Base-by-base conservation (phyloP, 2,113 vertebrate genomes). In the Delphinapterus leucas region DNA sequence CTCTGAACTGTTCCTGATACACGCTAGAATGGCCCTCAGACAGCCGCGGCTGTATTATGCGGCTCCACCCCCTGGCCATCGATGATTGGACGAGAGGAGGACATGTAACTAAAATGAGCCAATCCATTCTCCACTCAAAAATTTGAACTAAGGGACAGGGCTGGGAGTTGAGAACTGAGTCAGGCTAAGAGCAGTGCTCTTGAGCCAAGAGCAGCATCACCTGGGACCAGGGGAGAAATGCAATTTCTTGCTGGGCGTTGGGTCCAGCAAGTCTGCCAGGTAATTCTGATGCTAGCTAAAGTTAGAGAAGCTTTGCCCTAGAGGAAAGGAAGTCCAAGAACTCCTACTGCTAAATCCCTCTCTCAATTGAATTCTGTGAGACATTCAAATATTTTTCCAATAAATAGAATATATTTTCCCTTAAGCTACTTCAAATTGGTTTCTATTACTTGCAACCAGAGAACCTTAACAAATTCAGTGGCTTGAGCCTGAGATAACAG, bases 391-490 rank as follows among this genome's bases (percentile, higher is more conserved):
- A 79, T 88, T 82, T 94, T 94, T 94, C 83, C 47, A 91, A 80
- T 95, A 90, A 83, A 87, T 87, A 88, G 94, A 93, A 86, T 33
- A 38, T 47, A 61, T 73, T 60, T 73, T 74, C 77, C 81, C 47
- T 95, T 93, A 95, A 88, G 41, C 82, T 74, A 53, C n/a, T 81
- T 91, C 41, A 85, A 88, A 86, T 92, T 71, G 67, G 55, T 88
- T 96, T 79, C 85, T 90, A 65, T 81, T 68, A 55, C 71, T 89
- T 94, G 55, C 71, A 92, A 53, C 67, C 71, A 70, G 81, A 95
- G 33, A 97, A 61, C 61, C 55, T 80, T 90, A 80, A 84, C 74
- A 21, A 88, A 74, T 67, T 53, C 6, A 36, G 36, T 47, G 49
- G 21, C n/a, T 7, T 79, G 41, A 87, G 49, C 41, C 63, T 77